These are phyloP conservation scores for human DNA, from an alignment of 2,113 vertebrate genomes.

Conservation along the genomic window DNA sequence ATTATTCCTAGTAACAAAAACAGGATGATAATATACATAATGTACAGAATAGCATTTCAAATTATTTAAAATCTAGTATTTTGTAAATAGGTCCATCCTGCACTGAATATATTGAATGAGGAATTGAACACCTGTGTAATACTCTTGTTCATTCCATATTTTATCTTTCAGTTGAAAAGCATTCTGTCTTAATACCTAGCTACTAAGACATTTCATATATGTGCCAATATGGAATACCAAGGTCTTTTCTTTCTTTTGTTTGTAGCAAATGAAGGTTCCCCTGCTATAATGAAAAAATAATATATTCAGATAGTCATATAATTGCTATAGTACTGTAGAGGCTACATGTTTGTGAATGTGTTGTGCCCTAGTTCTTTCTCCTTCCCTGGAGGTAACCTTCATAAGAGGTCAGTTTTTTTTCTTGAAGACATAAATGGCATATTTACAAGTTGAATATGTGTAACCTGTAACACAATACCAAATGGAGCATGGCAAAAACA, in stretches of 20 bases:
- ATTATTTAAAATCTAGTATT: background rate
- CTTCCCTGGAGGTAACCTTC: slow-evolving; percentile 45
- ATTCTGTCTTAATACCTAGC: background rate
- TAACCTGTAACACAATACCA: slow-evolving; percentile 30
- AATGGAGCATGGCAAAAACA: slow-evolving; percentile 65
- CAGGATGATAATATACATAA: background rate
- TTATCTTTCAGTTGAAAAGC: background rate
- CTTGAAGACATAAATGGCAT: slow-evolving; percentile 37
- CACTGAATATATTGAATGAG: rapidly evolving
- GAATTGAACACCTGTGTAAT: background rate
- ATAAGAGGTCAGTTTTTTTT: background rate
- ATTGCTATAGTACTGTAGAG: background rate
- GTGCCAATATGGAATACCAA: background rate
- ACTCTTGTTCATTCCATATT: background rate
- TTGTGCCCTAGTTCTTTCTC: background rate
- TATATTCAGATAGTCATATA: background rate
- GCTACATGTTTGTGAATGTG: background rate
- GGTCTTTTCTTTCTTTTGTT: background rate
- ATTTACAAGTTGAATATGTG: slow-evolving; percentile 59
- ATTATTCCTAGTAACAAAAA: background rate
- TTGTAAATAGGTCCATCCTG: background rate
- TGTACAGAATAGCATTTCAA: background rate
- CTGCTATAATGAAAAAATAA: background rate
- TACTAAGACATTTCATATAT: background rate
- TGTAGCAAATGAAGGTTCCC: background rate